Evolutionary conservation across 2,113 vertebrate genomes (phyloP).

Genomic region (Psittacara wagleri): DNA sequence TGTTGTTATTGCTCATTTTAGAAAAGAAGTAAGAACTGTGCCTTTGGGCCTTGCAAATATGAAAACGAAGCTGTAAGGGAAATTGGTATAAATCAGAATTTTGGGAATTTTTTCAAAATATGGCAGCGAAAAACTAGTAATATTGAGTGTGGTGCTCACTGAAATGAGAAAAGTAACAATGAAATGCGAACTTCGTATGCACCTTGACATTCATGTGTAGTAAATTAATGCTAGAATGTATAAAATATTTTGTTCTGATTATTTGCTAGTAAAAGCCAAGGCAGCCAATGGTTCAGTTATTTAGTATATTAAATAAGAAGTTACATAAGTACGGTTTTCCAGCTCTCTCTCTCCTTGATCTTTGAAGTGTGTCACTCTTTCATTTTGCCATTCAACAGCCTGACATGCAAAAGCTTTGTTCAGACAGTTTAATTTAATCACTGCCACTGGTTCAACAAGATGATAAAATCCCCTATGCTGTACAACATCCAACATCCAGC

Average conservation of each 20-base stretch:
- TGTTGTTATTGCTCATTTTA: neutral
- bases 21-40: neutral
- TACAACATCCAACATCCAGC: constrained; percentile 87
- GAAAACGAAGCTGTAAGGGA: neutral
- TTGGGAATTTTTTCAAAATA: neutral
- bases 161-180: neutral
- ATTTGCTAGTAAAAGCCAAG: neutral
- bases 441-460: constrained; percentile 91
- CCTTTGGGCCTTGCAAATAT: neutral
- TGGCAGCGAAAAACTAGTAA: neutral
- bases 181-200: neutral
- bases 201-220: neutral
- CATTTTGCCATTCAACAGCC: constrained; percentile 87
- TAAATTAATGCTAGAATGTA: neutral
- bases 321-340: constrained; percentile 57
- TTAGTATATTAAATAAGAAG: constrained; percentile 45
- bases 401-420: constrained; percentile 96
- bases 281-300: constrained; percentile 26
- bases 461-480: constrained; percentile 87
- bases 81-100: neutral
- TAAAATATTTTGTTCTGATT: constrained; percentile 24
- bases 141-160: neutral
- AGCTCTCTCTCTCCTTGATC: constrained; percentile 78
- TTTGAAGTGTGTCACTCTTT: constrained; percentile 86
- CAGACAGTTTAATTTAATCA: constrained; percentile 99